These are phyloP conservation scores for Lordiphosa collinella DNA, from an alignment of 1,140 invertebrate genomes.

Conservation along the genomic window DNA sequence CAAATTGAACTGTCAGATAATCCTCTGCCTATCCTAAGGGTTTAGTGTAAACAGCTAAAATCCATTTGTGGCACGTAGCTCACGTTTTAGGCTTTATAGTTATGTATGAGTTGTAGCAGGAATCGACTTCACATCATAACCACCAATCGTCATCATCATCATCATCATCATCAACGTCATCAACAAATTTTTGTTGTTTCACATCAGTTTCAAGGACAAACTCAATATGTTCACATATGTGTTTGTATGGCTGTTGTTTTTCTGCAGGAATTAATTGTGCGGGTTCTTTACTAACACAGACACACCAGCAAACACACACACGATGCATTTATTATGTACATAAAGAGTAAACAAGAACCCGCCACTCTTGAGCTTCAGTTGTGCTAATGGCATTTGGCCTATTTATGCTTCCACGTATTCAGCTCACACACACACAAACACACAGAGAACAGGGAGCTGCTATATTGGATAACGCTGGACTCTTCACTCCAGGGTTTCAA, in stretches of 20 bases:
- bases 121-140: conserved; percentile 13
- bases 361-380: conserved; percentile 43
- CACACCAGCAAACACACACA: conserved; percentile 1
- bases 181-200: conserved; percentile 38
- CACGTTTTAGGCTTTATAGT: conserved; percentile 18
- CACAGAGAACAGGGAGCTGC: conserved; percentile 14
- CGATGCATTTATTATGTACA: conserved; percentile 42
- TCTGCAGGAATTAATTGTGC: conserved; percentile 65
- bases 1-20: conserved; percentile 7
- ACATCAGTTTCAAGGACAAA: conserved; percentile 77
- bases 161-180: conserved; percentile 6
- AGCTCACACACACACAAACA: conserved; percentile 14
- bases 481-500: conserved; percentile 52
- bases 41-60: conserved; percentile 7
- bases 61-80: conserved; percentile 44
- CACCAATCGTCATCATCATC: conserved; percentile 23
- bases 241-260: conserved; percentile 19
- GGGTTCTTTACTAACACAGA: conserved; percentile 49
- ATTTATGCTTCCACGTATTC: conserved; percentile 75
- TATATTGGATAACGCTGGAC: conserved; percentile 57
- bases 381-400: conserved; percentile 79
- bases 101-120: background rate
- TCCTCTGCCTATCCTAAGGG: background rate
- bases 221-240: conserved; percentile 20
- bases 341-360: conserved; percentile 43